Conservation (phyloP, 64 coral and sea anemone species). For the Trachythela sp. region DNA sequence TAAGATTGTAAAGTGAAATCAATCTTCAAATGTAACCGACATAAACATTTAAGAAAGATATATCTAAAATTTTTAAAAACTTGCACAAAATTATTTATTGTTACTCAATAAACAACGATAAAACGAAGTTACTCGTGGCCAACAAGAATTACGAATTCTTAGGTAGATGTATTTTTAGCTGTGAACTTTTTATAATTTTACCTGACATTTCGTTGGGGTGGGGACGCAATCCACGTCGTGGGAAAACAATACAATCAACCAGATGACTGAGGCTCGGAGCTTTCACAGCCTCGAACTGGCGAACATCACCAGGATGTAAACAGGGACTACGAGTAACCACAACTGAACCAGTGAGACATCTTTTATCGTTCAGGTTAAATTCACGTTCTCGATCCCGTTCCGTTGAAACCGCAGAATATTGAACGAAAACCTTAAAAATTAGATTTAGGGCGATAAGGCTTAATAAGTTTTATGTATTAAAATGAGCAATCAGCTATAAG, state of each 20-base stretch:
- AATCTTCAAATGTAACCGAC: too few relatives aligned
- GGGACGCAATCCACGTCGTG: slow-evolving; percentile 23
- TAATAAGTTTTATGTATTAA: too few relatives aligned
- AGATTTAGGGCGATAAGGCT: neutral
- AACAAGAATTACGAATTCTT: neutral
- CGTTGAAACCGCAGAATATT: neutral
- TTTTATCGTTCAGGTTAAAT: too few relatives aligned
- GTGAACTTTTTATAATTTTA: neutral
- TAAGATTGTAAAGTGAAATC: too few relatives aligned
- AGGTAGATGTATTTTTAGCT: neutral
- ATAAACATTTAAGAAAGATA: too few relatives aligned
- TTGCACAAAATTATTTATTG: too few relatives aligned
- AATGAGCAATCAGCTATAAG: too few relatives aligned
- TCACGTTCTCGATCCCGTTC: too few relatives aligned
- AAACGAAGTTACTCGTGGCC: too few relatives aligned
- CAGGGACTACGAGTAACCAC: slow-evolving; percentile 56
- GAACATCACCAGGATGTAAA: slow-evolving; percentile 53
- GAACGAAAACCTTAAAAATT: neutral
- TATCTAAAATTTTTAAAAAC: too few relatives aligned
- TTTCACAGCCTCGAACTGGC: slow-evolving; percentile 33
- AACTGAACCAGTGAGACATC: slow-evolving; percentile 8
- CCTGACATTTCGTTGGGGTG: slow-evolving; percentile 52
- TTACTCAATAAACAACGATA: too few relatives aligned
- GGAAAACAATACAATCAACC: slow-evolving; percentile 52
- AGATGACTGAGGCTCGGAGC: slow-evolving; percentile 32